Base-by-base conservation (phyloP, 2,888 invertebrate species). In the Thymelicus acteon region DNA sequence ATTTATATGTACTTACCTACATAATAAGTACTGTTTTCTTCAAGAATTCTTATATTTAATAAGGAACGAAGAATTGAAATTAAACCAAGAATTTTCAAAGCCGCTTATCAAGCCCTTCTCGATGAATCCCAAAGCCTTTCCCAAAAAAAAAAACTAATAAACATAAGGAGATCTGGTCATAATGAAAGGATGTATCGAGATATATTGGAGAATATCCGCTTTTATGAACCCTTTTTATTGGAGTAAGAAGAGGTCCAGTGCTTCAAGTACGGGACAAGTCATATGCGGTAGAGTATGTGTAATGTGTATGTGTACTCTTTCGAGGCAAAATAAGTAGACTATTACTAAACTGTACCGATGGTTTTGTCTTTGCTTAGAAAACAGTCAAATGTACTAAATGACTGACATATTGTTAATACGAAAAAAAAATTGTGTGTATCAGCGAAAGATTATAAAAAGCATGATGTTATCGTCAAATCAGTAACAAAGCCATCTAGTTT, bases 171-270 rank as follows among this genome's bases (percentile, higher is more conserved):
- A 13, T 63, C 49, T 49, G 64, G 19, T 64, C 64, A 40, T 54
- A 64, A 64, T 64, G 64, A 64, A 49, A 10, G 64, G 19, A 39
- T 64, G 64, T 64, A 64, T 64, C 64, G 64, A 64, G 49, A 60
- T 52, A 64, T 64, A 64, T 64, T 64, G 52, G 52, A 40, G 64
- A 54, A 37, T n/a, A 49, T 49, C 31, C 15, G 62, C 63, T 15
- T 52, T 63, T 63, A 64, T 64, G 49, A 85, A 80, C 87, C 85
- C 84, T 84, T 88, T 89, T 89, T 88, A 89, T 88, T 89, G 80
- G 79, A 78, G 79, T 72, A 80, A 72, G 80, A 81, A 83, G 87
- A 52, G 52, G 87, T 84, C 86, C 83, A 81, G 80, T 82, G 80
- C 75, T 77, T 77, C 73, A 74, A 72, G 76, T 15, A 60, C 48